phyloP scores from a whole-genome alignment of 2,797 vertebrate species.

The Psittacula derbiana region DNA sequence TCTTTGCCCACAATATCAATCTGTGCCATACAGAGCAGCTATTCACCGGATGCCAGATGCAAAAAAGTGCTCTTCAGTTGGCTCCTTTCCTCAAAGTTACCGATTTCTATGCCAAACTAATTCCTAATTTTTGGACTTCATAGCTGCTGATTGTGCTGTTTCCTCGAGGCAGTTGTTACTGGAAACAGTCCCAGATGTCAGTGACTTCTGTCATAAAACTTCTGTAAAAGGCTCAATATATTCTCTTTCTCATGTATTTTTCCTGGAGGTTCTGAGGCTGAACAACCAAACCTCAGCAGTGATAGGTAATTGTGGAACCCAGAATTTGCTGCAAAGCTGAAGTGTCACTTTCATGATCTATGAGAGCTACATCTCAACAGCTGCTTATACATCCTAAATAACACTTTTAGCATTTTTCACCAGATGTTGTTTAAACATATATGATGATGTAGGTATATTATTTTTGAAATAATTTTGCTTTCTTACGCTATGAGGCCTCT shows the following conservation, averaged over 20 bases:
- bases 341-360: neutral
- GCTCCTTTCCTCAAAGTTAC: slow-evolving; percentile 12
- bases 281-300: neutral
- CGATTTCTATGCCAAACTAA: slow-evolving; percentile 32
- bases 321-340: neutral
- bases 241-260: neutral
- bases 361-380: neutral
- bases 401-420: fast-evolving
- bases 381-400: neutral
- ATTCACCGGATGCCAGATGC: slow-evolving; percentile 22
- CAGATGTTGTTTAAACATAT: neutral
- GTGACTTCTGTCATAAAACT: neutral
- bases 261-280: neutral
- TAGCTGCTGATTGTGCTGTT: neutral
- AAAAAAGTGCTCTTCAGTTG: neutral
- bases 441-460: neutral
- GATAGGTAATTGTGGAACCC: neutral
- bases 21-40: neutral
- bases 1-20: slow-evolving; percentile 19
- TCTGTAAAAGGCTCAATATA: neutral
- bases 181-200: neutral
- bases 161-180: neutral
- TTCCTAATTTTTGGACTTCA: slow-evolving; percentile 33
- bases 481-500: neutral
- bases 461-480: neutral